These are phyloP conservation scores for Xestia c-nigrum DNA, from an alignment of 2,888 invertebrate species.

Conservation along the genomic window DNA sequence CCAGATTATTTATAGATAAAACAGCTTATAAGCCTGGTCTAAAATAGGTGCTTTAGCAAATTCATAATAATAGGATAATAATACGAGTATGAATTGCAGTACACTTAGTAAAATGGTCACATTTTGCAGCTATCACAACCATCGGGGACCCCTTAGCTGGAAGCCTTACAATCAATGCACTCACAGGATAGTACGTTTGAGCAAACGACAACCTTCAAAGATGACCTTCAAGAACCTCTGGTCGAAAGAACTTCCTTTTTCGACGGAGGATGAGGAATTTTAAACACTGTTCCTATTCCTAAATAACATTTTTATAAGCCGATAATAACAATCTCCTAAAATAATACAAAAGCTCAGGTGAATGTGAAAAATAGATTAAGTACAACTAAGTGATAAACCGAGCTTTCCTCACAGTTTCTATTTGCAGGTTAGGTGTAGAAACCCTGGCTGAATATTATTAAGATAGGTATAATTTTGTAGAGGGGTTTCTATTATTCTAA, in stretches of 20 bases:
- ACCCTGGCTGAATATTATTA: slow-evolving; percentile 7
- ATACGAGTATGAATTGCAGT: too few species aligned
- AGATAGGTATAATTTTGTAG: neutral
- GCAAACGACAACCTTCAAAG: too few species aligned
- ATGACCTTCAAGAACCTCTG: too few species aligned
- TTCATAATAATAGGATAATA: too few species aligned
- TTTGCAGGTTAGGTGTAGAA: slow-evolving; percentile 11
- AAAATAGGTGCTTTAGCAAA: too few species aligned
- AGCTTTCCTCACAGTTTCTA: slow-evolving; percentile 4
- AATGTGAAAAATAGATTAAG: neutral
- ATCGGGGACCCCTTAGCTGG: neutral
- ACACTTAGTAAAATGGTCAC: too few species aligned
- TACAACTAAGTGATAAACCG: neutral
- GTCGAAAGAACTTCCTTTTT: neutral
- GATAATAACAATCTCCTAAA: neutral
- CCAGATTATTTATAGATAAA: neutral
- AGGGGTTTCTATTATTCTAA: slow-evolving; percentile 7
- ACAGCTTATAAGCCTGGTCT: neutral
- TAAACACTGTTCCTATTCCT: neutral
- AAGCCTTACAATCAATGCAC: neutral
- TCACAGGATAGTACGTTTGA: neutral
- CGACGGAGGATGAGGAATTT: neutral
- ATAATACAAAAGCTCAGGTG: neutral
- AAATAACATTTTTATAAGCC: neutral
- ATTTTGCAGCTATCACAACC: neutral